These are phyloP conservation scores for Stenodera caucasica DNA, from an alignment of 2,888 invertebrate genomes.

Conservation along the genomic window DNA sequence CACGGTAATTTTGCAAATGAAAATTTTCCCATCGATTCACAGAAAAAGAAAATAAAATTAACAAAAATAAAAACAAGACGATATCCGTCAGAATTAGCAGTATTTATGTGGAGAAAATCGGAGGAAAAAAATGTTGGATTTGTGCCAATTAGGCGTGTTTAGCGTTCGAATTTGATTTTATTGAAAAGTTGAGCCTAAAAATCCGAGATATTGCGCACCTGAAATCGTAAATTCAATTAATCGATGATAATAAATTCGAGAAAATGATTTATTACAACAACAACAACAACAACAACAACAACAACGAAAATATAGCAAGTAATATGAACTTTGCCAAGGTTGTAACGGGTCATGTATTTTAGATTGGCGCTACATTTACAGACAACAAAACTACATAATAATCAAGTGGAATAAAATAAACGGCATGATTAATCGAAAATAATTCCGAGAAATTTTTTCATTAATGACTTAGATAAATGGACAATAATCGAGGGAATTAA, in stretches of 20 bases:
- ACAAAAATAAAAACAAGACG: background rate
- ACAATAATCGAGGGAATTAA: too few species aligned
- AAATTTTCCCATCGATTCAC: slow-evolving; percentile 10
- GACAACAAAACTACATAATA: background rate
- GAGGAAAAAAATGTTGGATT: background rate
- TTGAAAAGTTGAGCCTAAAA: too few species aligned
- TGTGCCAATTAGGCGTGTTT: too few species aligned
- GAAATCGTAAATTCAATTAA: too few species aligned
- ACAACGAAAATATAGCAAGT: too few species aligned
- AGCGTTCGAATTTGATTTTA: too few species aligned
- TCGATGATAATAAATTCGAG: too few species aligned
- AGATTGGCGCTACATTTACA: slow-evolving; percentile 1
- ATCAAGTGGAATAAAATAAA: background rate
- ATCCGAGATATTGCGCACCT: too few species aligned
- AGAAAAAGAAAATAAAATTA: background rate
- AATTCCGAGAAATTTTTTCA: background rate
- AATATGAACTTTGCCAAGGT: slow-evolving; percentile 4
- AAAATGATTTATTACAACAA: too few species aligned
- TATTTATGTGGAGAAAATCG: background rate
- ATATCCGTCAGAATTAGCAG: background rate
- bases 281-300: too few species aligned
- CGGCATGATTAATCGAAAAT: background rate
- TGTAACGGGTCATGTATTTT: slow-evolving; percentile 6
- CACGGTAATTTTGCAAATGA: slow-evolving; percentile 35
- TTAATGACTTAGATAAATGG: too few species aligned